Evolutionary conservation across 1,140 invertebrate species (phyloP).

Genomic region (Colletes gigas): DNA sequence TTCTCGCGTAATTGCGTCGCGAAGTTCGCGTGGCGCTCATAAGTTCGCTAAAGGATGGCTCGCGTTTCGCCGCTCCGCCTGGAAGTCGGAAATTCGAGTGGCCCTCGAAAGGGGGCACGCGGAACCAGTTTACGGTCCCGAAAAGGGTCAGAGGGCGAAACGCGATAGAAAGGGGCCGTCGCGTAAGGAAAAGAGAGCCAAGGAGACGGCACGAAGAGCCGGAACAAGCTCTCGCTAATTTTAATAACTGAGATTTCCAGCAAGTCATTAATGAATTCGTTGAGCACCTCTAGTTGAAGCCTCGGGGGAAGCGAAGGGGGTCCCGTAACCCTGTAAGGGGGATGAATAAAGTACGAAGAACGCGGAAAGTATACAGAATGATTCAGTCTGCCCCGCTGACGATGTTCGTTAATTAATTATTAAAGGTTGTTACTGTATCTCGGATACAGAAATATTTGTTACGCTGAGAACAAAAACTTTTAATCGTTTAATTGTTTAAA

Average conservation of each 20-base stretch:
- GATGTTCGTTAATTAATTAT: not conserved
- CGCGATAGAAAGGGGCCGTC: not conserved
- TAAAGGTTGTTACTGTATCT: not conserved
- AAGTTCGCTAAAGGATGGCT: not conserved
- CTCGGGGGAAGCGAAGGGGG: not conserved
- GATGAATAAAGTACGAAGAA: slow-evolving; percentile 20
- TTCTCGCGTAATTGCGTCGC: not conserved
- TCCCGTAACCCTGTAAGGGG: not conserved
- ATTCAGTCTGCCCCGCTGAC: not conserved
- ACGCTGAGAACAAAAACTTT: too few species aligned
- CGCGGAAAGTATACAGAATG: slow-evolving; percentile 13
- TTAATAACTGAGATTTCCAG: slow-evolving; percentile 63
- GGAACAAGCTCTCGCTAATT: slow-evolving; percentile 59
- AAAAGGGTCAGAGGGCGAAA: slow-evolving; percentile 15
- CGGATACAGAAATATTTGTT: not conserved
- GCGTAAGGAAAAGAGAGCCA: slow-evolving; percentile 1
- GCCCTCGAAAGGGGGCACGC: not conserved
- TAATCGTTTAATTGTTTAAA: too few species aligned
- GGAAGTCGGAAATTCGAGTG: slow-evolving; percentile 18
- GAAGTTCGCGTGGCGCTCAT: not conserved
- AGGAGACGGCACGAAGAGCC: not conserved
- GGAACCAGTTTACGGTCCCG: not conserved
- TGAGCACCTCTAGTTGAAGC: slow-evolving; percentile 45
- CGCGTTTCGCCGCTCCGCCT: not conserved
- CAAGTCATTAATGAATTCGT: slow-evolving; percentile 61